Evolutionary conservation across 2,888 invertebrate species (phyloP), one percentile per base, ranked within the genome.

Genomic region (Rhimphoctona megacephalus): DNA sequence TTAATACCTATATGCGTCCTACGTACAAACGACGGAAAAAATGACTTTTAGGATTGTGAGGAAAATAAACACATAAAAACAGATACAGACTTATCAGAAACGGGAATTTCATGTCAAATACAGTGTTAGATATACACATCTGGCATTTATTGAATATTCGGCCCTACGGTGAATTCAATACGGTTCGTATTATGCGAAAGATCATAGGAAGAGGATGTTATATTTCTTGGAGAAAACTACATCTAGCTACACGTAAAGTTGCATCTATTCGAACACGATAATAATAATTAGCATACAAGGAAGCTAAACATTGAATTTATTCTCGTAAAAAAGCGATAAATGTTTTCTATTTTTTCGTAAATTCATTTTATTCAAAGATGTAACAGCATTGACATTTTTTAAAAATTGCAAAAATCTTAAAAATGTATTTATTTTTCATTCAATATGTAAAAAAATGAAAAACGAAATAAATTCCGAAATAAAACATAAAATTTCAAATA

Each of bases 121-220:
- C 19, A 30, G 36, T 36, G 19, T 52, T 49, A 7, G 54, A 39
- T 14, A 33, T 14, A 33, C n/a, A 70, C 49, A 61, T 30, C 30
- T 61, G 14, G 30, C 30, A 30, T 61, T 30, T 30, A 30, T 17
- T 30, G 6, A 61, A 17, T 17, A 61, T 61, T 73, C 49, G 80
- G 81, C 83, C 83, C 83, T 86, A 83, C 80, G 83, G 72, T 80
- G 80, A 86, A 72, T 81, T 77, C 86, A 81, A 83, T 76, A 76
- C 57, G 83, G 83, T 70, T 52, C 4, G 69, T 76, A 76, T 64
- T 69, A 74, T 52, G 64, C 46, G 69, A 74, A 69, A 52, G 73
- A 52, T 49, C 36, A 25, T 30, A 39, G n/a, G 52, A 33, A 36
- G 64, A 46, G 66, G 46, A 67, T n/a, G 7, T 43, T 46, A 30